Percentiles rank a stretch among this genome's conserved stretches.
Conservation (phyloP, 2,113 vertebrate species). For the Lepus timidus region DNA sequence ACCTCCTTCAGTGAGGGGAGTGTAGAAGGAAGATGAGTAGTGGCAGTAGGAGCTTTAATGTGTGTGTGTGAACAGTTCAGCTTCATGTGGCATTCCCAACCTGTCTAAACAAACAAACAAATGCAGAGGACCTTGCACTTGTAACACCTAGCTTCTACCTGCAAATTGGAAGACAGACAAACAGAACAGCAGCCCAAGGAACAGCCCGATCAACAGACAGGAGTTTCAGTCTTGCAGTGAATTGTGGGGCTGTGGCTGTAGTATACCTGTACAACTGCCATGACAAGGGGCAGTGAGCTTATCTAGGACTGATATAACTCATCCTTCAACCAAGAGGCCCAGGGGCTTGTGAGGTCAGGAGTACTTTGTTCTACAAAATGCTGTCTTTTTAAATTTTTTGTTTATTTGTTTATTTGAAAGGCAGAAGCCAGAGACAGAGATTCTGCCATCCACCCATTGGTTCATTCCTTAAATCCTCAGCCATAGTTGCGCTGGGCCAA, state of each 20-base stretch:
- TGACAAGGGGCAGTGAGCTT: not conserved
- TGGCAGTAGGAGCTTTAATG: accelerated
- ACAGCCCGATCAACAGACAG: not conserved
- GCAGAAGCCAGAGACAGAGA: no score
- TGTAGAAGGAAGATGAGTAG: not conserved
- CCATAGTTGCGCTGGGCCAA: no score
- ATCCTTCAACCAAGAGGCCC: no score
- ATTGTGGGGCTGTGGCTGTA: not conserved
- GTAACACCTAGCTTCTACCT: no score
- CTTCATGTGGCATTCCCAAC: no score
- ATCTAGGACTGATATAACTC: not conserved
- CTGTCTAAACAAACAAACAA: not conserved
- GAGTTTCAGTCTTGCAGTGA: accelerated
- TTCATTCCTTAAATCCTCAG: no score
- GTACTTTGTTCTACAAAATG: not conserved
- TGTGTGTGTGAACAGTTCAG: not conserved
- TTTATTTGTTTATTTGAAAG: no score
- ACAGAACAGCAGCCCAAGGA: no score
- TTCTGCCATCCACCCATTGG: no score
- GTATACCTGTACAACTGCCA: accelerated
- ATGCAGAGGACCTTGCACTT: not conserved
- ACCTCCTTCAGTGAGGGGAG: not conserved
- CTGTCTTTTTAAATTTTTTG: no score
- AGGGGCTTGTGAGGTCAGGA: not conserved
- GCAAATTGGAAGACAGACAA: not conserved